Base-by-base conservation (phyloP, 2,797 vertebrate species). In the Erethizon dorsatum region DNA sequence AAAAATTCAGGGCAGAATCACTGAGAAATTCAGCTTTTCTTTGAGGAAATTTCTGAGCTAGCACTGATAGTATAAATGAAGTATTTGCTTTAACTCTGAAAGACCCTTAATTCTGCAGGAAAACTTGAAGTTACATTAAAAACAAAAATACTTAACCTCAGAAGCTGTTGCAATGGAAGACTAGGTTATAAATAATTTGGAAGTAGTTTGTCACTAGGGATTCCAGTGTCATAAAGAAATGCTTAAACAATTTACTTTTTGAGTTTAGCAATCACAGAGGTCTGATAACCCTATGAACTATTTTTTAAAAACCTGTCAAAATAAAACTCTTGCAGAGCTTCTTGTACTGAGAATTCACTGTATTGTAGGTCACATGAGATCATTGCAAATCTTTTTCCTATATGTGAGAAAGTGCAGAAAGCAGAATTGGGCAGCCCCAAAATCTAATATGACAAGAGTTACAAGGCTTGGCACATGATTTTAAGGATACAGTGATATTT, bases 371-470 rank as follows among this genome's bases (percentile, higher is more conserved):
- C 78, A 96, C 10, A 54, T 80, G 57, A 96, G 87, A 65, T 65
- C 45, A 10, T 4, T 61, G 22, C 41, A n/a, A 61, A 67, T 84
- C 63, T 84, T 92, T 78, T 83, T 54, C 14, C 12, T 85, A 0
- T 37, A 33, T 82, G 63, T 88, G 67, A 97, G 83, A 90, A 92
- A 95, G 79, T 54, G 37, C 89, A 94, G 59, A 37, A 91, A 82
- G 61, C 57, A 71, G 12, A 41, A 22, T 67, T 78, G 45, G 41
- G 31, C 33, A 61, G 69, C 26, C 37, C 18, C 47, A 24, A 41
- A 75, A 20, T 65, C 18, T n/a, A 61, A 10, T 15, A 83, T 82
- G 92, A 11, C 6, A 8, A 2, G 24, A 86, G 79, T 59, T 88
- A n/a, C 17, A 71, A 83, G 71, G 26, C 11, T 59, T 2, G n/a